Percentiles rank a stretch among this genome's conserved stretches.
phyloP scores from a whole-genome alignment of 2,888 invertebrate genomes.

The Celastrina argiolus region DNA sequence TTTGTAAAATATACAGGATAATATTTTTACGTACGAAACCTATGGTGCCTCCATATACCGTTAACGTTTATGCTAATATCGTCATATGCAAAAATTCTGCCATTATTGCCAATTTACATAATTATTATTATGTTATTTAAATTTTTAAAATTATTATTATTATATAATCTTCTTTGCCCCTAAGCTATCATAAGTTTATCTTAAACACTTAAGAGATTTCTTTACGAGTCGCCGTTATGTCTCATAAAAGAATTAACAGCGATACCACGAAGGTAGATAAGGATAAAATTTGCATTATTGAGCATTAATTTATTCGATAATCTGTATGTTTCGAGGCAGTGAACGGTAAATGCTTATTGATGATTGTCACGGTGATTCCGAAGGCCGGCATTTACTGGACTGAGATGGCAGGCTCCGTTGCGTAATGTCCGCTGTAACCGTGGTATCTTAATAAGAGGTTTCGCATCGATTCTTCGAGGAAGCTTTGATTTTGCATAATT shows the following conservation, averaged over 20 bases:
- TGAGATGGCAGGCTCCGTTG: constrained; percentile 50
- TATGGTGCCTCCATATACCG: neutral
- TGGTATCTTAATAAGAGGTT: constrained; percentile 74
- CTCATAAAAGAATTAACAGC: constrained; percentile 1
- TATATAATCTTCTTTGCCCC: neutral
- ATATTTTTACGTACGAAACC: no score
- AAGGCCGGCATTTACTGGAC: constrained; percentile 49
- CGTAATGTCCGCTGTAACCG: constrained; percentile 67
- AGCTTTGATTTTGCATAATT: constrained; percentile 63
- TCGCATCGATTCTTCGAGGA: constrained; percentile 57
- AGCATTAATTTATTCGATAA: constrained; percentile 45
- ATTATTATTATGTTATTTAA: neutral
- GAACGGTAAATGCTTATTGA: constrained; percentile 63
- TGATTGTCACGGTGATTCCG: constrained; percentile 61
- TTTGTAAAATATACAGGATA: no score
- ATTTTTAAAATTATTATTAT: neutral
- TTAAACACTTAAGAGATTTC: constrained; percentile 10
- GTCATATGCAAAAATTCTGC: neutral
- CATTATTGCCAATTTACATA: neutral
- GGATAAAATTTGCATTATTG: constrained; percentile 16
- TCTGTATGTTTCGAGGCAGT: constrained; percentile 44
- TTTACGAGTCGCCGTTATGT: neutral
- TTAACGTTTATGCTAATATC: neutral
- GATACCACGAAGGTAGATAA: constrained; percentile 10
- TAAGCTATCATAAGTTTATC: constrained; percentile 10